Conservation (phyloP, 2,888 invertebrate species). For the Proisotoma minuta region DNA sequence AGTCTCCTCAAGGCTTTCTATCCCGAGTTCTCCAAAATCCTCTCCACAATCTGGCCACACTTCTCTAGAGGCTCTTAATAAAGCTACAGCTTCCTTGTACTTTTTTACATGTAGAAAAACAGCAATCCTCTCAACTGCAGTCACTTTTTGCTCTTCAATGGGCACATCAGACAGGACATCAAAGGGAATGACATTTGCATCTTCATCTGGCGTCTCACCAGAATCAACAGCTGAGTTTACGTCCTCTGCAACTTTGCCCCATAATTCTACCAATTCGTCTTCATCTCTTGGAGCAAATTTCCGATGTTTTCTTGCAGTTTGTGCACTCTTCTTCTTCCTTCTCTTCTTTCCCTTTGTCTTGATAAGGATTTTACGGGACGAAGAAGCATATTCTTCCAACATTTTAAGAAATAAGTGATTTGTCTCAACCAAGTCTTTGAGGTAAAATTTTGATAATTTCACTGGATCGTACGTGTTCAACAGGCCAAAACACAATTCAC, state of each 20-base stretch:
- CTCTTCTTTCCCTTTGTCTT: constrained; percentile 55
- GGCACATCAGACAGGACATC: constrained; percentile 78
- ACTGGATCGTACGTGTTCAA: constrained; percentile 76
- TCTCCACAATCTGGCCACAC: constrained; percentile 36
- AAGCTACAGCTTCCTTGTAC: constrained; percentile 70
- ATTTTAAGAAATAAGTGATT: constrained; percentile 86
- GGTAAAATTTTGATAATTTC: constrained; percentile 80
- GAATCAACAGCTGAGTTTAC: constrained; percentile 52
- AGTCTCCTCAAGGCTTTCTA: constrained; percentile 30
- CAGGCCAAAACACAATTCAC: constrained; percentile 78
- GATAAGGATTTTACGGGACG: constrained; percentile 60
- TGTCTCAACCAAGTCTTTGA: constrained; percentile 83
- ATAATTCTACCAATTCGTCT: constrained; percentile 51
- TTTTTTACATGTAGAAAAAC: constrained; percentile 66
- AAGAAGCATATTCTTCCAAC: constrained; percentile 60
- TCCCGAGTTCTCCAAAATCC: constrained; percentile 27
- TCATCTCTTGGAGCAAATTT: constrained; percentile 37
- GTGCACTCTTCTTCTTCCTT: constrained; percentile 49
- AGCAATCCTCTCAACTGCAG: constrained; percentile 83
- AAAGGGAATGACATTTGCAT: constrained; percentile 67
- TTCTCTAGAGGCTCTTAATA: constrained; percentile 62
- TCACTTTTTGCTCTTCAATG: constrained; percentile 79
- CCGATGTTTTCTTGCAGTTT: constrained; percentile 28
- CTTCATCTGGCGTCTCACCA: constrained; percentile 46
- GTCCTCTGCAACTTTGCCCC: constrained; percentile 52